These are phyloP conservation scores for Hippocampus mohnikei DNA, from an alignment of 2,113 vertebrate genomes.

Conservation along the genomic window DNA sequence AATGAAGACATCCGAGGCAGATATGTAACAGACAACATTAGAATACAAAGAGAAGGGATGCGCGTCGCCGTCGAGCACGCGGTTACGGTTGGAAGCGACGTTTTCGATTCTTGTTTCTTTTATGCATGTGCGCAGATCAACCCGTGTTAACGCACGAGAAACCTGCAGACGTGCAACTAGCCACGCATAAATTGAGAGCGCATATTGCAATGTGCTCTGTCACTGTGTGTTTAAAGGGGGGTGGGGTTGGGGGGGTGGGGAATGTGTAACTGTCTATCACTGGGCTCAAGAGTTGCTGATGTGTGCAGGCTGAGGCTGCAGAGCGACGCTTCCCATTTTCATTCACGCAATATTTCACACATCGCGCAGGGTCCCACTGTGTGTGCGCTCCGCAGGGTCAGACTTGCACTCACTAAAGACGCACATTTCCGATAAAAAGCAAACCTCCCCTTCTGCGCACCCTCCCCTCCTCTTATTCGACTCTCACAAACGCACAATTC, in stretches of 20 bases:
- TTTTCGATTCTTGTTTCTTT: background rate
- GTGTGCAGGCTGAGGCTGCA: conserved; percentile 35
- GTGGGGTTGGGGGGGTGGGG: background rate
- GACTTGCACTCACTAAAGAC: conserved; percentile 33
- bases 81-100: background rate
- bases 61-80: background rate
- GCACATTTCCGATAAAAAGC: conserved; percentile 53
- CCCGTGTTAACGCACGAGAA: no score
- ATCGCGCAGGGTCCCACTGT: background rate
- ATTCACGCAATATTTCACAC: conserved; percentile 50
- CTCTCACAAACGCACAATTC: conserved; percentile 42
- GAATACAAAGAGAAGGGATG: background rate
- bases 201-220: conserved; percentile 33
- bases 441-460: background rate
- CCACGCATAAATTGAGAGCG: conserved; percentile 75
- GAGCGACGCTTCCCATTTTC: conserved; percentile 48
- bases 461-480: conserved; percentile 4
- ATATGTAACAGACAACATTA: conserved; percentile 2
- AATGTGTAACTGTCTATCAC: conserved; percentile 41
- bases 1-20: conserved; percentile 3
- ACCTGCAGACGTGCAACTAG: conserved; percentile 26
- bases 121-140: background rate
- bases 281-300: conserved; percentile 56
- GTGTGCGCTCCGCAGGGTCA: background rate
- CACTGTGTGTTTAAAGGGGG: conserved; percentile 24